Evolutionary conservation across 2,113 vertebrate genomes (phyloP), one percentile per base, ranked within the genome.

Genomic region (Ondatra zibethicus): DNA sequence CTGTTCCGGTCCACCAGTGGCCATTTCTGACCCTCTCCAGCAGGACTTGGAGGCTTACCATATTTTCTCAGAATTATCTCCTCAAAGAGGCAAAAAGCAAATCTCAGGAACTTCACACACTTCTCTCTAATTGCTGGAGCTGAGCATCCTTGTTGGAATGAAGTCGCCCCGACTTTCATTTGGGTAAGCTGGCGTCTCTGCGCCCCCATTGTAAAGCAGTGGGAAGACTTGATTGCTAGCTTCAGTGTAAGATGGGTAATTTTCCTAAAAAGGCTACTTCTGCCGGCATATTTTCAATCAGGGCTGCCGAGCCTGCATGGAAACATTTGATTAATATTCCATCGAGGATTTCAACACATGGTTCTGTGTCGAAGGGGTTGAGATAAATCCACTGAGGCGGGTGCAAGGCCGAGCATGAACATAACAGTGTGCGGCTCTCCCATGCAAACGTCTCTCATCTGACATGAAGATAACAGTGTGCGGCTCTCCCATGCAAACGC

Each of bases 201-300:
- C 87, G 21, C 70, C 82, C 80, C 77, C 55, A 31, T 50, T 75
- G 96, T 45, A 42, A 36, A 33, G 36, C 70, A 25, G 14, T 3
- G 29, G 89, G n/a, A 92, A 92, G 92, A 19, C 58, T 93, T 91
- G 94, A 91, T 96, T 94, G 27, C 92, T 75, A 58, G 73, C 77
- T 92, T 95, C 92, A 31, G 0, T 84, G 85, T 21, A 33, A 92
- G 73, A 91, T 66, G 29, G 7, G 11, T 45, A n/a, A 93, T 95
- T 96, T 96, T 93, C 91, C 97, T 76, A 66, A 96, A 97, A 95
- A 93, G 89, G 8, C 92, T 68, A 36, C 92, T 95, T 77, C 61
- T 21, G 8, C 89, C 31, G 55, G 91, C 76, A 47, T 42, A 16
- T 94, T 94, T 96, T 90, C 93, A 89, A 85, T 88, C 68, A 96